These are phyloP conservation scores for Pachyuromys duprasi DNA, from an alignment of 2,797 vertebrate genomes.

Conservation along the genomic window DNA sequence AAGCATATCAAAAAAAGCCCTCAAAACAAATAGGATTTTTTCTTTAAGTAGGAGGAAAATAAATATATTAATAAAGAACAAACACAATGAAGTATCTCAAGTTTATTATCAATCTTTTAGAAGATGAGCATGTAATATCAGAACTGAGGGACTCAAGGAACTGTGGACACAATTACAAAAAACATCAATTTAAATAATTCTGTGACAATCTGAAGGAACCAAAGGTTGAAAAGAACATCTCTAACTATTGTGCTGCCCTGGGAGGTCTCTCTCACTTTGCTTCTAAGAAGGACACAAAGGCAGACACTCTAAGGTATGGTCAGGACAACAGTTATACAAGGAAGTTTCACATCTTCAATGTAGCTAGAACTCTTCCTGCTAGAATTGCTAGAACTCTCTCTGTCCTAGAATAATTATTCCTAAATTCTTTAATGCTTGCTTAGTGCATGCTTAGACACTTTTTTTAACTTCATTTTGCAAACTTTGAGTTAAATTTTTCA, in stretches of 20 bases:
- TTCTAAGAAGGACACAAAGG: slow-evolving; percentile 1
- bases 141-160: fast-evolving
- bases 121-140: neutral
- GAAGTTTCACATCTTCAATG: neutral
- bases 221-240: neutral
- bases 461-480: neutral
- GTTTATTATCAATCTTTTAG: neutral
- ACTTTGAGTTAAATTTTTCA: neutral
- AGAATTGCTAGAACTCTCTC: neutral
- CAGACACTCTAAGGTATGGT: neutral
- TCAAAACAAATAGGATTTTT: neutral
- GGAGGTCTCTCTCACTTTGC: neutral
- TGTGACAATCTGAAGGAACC: neutral
- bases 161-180: neutral
- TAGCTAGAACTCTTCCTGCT: slow-evolving; percentile 14
- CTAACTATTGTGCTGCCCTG: neutral
- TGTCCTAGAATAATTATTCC: neutral
- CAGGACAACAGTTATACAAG: neutral
- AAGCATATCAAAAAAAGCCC: neutral
- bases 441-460: neutral
- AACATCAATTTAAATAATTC: neutral
- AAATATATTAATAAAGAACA: neutral
- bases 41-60: neutral
- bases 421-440: neutral
- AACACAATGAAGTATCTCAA: neutral